These are phyloP conservation scores for Ormyrus rosae DNA, from an alignment of 2,888 invertebrate genomes.

Conservation along the genomic window DNA sequence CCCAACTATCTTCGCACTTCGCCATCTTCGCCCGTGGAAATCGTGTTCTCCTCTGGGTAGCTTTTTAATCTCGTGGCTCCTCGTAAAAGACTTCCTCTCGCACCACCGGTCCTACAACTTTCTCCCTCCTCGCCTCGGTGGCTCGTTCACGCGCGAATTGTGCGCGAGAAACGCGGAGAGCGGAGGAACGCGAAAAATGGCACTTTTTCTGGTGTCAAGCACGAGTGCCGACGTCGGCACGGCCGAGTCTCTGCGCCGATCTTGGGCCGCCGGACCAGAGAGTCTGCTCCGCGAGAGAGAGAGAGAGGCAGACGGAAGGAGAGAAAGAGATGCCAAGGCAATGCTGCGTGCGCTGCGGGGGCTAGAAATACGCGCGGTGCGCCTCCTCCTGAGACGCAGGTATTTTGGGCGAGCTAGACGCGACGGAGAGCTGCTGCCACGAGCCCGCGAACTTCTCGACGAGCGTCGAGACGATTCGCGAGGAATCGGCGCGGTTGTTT, in stretches of 20 bases:
- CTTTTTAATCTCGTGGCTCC: too few relatives aligned
- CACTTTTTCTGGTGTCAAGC: too few relatives aligned
- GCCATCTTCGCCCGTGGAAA: constrained; percentile 62
- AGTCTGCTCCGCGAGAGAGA: background rate
- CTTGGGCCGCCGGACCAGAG: background rate
- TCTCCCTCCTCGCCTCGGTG: too few relatives aligned
- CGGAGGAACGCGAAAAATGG: too few relatives aligned
- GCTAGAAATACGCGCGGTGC: constrained; percentile 55
- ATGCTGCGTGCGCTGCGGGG: background rate
- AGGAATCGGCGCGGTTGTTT: too few relatives aligned
- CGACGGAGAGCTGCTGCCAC: background rate
- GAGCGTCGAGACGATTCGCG: too few relatives aligned
- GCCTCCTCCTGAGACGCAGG: constrained; percentile 51
- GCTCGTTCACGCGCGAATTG: too few relatives aligned
- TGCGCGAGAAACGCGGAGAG: too few relatives aligned
- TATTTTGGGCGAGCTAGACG: constrained; percentile 60
- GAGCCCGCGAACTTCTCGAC: too few relatives aligned
- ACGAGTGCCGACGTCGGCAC: constrained; percentile 14
- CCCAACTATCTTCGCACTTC: constrained; percentile 61
- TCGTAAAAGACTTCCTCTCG: too few relatives aligned
- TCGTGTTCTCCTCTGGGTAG: too few relatives aligned
- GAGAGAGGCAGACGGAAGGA: background rate
- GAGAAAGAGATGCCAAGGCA: constrained; percentile 12
- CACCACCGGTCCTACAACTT: too few relatives aligned
- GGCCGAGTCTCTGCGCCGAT: background rate